Evolutionary conservation across 2,113 vertebrate species (phyloP).

Genomic region (Uria lomvia): DNA sequence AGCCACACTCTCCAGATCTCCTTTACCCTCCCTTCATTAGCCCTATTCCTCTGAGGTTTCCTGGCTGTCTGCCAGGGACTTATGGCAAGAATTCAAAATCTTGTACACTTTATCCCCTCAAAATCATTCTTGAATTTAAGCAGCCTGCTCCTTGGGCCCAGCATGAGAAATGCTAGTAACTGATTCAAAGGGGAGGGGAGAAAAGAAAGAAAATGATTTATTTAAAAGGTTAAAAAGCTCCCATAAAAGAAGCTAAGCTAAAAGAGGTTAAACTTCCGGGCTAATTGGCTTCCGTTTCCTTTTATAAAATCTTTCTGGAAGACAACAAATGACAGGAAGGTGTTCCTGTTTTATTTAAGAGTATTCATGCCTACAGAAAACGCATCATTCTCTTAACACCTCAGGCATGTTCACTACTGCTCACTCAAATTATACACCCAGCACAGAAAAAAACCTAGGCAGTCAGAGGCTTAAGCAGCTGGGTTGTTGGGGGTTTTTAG

Average conservation of each 20-base stretch:
- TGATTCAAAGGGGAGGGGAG: slow-evolving; percentile 66
- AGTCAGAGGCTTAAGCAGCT: slow-evolving; percentile 64
- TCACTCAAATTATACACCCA: slow-evolving; percentile 63
- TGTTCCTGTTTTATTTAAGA: slow-evolving; percentile 70
- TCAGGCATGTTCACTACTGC: slow-evolving; percentile 62
- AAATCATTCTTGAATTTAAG: slow-evolving; percentile 83
- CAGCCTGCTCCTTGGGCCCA: slow-evolving; percentile 75
- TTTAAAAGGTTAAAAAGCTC: slow-evolving; percentile 77
- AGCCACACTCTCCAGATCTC: slow-evolving; percentile 76
- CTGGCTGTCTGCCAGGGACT: slow-evolving; percentile 81
- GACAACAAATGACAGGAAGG: slow-evolving; percentile 72
- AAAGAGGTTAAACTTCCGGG: slow-evolving; percentile 79
- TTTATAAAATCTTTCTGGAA: slow-evolving; percentile 60
- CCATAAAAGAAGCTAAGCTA: slow-evolving; percentile 72
- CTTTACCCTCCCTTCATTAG: slow-evolving; percentile 89
- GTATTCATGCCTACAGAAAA: slow-evolving; percentile 71
- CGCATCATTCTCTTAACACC: slow-evolving; percentile 73
- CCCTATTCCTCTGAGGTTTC: slow-evolving; percentile 80
- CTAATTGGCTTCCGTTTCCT: slow-evolving; percentile 79
- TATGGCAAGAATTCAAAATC: slow-evolving; percentile 85
- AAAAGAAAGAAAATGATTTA: slow-evolving; percentile 74
- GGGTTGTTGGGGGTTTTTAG: background rate
- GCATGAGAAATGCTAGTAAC: slow-evolving; percentile 73
- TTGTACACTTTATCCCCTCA: slow-evolving; percentile 80
- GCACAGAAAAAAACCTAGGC: slow-evolving; percentile 42